phyloP scores from a whole-genome alignment of 1,140 invertebrate genomes.

The Drosophila suzukii region DNA sequence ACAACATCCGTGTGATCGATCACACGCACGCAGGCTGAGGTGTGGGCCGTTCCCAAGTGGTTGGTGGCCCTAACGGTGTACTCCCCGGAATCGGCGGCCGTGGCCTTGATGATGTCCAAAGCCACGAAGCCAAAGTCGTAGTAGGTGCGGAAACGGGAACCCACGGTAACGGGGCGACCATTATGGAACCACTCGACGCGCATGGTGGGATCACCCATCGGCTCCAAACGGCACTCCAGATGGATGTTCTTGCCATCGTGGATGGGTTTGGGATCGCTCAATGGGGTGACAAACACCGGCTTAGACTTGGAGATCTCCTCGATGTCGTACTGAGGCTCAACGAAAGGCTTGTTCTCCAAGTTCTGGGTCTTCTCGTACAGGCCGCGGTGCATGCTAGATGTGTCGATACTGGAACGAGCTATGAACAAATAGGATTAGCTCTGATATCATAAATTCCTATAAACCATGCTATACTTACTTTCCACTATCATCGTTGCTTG shows the following conservation, averaged over 20 bases:
- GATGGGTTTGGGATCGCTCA: conserved; percentile 92
- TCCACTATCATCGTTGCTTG: conserved; percentile 94
- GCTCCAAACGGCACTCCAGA: conserved; percentile 94
- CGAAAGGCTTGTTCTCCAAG: conserved; percentile 93
- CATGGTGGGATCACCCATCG: conserved; percentile 98
- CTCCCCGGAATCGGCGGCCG: conserved; percentile 95
- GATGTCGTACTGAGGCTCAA: conserved; percentile 94
- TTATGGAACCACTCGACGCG: conserved; percentile 98
- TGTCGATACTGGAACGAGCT: conserved; percentile 94
- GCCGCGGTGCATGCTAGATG: conserved; percentile 93
- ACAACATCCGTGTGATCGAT: conserved; percentile 94
- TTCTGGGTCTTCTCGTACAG: conserved; percentile 94
- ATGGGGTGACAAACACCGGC: conserved; percentile 94
- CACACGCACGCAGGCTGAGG: conserved; percentile 94
- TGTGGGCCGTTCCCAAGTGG: conserved; percentile 95
- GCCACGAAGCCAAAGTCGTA: conserved; percentile 97
- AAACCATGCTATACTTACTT: conserved; percentile 87
- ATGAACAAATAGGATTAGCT: not conserved
- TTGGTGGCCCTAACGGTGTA: conserved; percentile 97
- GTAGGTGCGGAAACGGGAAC: conserved; percentile 96
- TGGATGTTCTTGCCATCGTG: conserved; percentile 96
- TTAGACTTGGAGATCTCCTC: conserved; percentile 97
- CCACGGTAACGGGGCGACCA: conserved; percentile 93
- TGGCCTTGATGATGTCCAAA: conserved; percentile 94
- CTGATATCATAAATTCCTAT: not conserved